phyloP scores from a whole-genome alignment of 2,113 vertebrate genomes.

The Psittacara wagleri region DNA sequence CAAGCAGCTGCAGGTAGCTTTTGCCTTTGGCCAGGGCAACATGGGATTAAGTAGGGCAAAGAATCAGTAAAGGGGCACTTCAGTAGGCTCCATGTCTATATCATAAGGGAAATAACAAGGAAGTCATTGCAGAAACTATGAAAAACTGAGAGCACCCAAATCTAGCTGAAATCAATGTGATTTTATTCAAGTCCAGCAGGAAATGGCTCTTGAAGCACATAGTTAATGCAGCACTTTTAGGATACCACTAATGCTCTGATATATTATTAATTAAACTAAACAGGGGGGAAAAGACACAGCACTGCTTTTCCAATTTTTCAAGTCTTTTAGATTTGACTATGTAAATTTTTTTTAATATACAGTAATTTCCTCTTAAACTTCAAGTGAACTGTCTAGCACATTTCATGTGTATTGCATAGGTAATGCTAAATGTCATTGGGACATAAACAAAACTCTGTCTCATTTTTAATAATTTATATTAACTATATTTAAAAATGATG shows the following conservation, averaged over 20 bases:
- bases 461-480: not conserved
- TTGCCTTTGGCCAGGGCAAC: not conserved
- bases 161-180: not conserved
- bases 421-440: not conserved
- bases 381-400: not conserved
- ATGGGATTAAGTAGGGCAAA: not conserved
- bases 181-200: not conserved
- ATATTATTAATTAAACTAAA: conserved; percentile 1
- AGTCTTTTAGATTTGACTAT: not conserved
- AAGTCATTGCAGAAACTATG: not conserved
- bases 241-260: not conserved
- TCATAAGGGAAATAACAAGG: not conserved
- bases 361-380: conserved; percentile 13
- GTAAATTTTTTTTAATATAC: conserved; percentile 9
- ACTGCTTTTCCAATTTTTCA: not conserved
- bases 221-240: not conserved
- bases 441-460: not conserved
- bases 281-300: not conserved
- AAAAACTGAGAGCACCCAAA: not conserved
- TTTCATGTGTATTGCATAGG: not conserved
- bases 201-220: not conserved
- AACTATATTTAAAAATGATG: not conserved
- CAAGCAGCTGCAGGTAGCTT: not conserved
- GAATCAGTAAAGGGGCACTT: not conserved
- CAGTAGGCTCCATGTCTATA: rapidly evolving